Percentiles rank a stretch among this genome's conserved stretches.
Evolutionary conservation across 2,888 invertebrate genomes (phyloP).

Genomic region (Unio delphinus): DNA sequence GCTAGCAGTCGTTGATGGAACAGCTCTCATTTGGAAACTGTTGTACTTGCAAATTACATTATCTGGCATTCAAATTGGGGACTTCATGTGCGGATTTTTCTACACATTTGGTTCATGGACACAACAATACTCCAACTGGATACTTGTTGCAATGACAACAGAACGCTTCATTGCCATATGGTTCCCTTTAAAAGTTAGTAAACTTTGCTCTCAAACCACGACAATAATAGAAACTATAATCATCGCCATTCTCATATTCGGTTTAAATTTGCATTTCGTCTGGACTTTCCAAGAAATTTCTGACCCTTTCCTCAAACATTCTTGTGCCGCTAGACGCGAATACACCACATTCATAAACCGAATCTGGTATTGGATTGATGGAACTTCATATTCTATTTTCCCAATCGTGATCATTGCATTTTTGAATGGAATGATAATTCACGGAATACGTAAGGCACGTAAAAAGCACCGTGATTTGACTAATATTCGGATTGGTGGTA

Average conservation of each 20-base stretch:
- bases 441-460: conserved; percentile 40
- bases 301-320: conserved; percentile 18
- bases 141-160: conserved; percentile 59
- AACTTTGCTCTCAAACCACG: conserved; percentile 41
- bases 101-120: conserved; percentile 49
- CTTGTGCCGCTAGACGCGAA: conserved; percentile 26
- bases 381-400: conserved; percentile 45
- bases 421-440: conserved; percentile 53
- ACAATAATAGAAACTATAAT: conserved; percentile 27
- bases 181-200: conserved; percentile 56
- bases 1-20: conserved; percentile 55
- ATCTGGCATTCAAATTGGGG: conserved; percentile 37
- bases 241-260: conserved; percentile 36
- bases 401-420: conserved; percentile 48
- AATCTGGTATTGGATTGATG: conserved; percentile 60
- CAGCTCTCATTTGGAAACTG: conserved; percentile 48
- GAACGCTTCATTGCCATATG: conserved; percentile 64
- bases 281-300: conserved; percentile 35
- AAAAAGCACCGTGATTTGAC: conserved; percentile 30
- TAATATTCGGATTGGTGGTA: conserved; percentile 31
- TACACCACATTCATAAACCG: conserved; percentile 36
- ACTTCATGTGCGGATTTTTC: conserved; percentile 48
- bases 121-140: conserved; percentile 59
- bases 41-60: conserved; percentile 42
- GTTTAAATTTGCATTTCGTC: conserved; percentile 41